These are phyloP conservation scores for Pararge aegeria DNA, from an alignment of 1,140 invertebrate species.

Conservation along the genomic window DNA sequence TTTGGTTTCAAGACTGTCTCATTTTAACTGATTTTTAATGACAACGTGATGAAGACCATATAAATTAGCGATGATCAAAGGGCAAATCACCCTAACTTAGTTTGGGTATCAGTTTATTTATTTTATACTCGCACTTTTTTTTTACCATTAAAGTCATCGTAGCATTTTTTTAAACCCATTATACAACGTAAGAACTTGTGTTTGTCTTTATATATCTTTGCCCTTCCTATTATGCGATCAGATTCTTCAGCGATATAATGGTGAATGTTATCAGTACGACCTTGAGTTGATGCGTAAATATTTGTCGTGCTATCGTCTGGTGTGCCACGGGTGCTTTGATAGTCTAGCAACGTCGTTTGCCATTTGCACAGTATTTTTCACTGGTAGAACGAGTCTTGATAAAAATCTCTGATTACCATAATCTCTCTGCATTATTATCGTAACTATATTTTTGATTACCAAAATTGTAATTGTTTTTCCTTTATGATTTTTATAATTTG, in stretches of 20 bases:
- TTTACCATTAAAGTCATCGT: neutral
- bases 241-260: constrained; percentile 13
- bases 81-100: too few species aligned
- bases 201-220: neutral
- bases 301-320: constrained; percentile 32
- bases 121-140: too few species aligned
- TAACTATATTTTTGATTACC: neutral
- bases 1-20: too few species aligned
- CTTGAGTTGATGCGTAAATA: constrained; percentile 38
- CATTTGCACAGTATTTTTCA: neutral
- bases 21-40: too few species aligned
- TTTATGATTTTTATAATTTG: too few species aligned
- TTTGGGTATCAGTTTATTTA: too few species aligned
- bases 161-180: too few species aligned
- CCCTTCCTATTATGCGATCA: constrained; percentile 1
- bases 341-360: neutral
- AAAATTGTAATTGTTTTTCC: neutral
- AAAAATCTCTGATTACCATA: neutral
- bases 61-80: too few species aligned
- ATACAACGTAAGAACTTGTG: too few species aligned
- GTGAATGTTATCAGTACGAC: constrained; percentile 33
- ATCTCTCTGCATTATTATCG: neutral
- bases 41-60: too few species aligned
- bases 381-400: neutral
- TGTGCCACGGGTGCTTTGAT: constrained; percentile 13